Base-by-base conservation (phyloP, 1,140 invertebrate genomes). In the Cotesia typhae region DNA sequence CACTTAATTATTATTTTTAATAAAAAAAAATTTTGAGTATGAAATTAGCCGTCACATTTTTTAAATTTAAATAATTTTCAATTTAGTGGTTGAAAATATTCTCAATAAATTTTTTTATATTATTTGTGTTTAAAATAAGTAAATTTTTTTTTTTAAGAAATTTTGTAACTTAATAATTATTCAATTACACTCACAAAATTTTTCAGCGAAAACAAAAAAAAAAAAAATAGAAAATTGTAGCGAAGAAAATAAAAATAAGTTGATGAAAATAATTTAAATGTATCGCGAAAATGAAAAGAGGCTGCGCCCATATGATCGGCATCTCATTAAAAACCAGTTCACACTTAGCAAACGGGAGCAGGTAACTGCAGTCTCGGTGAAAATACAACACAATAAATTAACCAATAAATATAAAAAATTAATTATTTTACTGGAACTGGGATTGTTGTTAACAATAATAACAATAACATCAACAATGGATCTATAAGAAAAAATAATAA, bases 251-350 rank as follows among this genome's bases (percentile, higher is more conserved):
- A 14, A 20, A 14, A 55, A 14, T 55, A 17, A 20, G n/a, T 63
- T 38, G 3, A 3, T 38, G 3, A 3, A 63, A 63, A 12, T 37
- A 37, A 37, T 47, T 59, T 41, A 59, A 60, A 60, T 10, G 52
- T 36, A 67, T 67, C 47, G 66, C 67, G 65, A 68, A 73, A 73
- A 63, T 41, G n/a, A 37, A 38, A 70, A 64, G 71, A 73, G 64
- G 74, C 69, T 73, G 74, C 75, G 75, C 79, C 76, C 80, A 81
- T 81, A 81, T 81, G 79, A 82, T 82, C 77, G 78, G 75, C 76
- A 76, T 79, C 72, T 79, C 75, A 76, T 82, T 82, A 76, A 76
- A 77, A 78, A 78, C 71, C 76, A 77, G 70, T 80, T 67, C 65
- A 55, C 57, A 70, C 68, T 38, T 35, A 60, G 37, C 57, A 52